phyloP scores from a whole-genome alignment of 2,888 invertebrate genomes.

The Nymphalis urticae region DNA sequence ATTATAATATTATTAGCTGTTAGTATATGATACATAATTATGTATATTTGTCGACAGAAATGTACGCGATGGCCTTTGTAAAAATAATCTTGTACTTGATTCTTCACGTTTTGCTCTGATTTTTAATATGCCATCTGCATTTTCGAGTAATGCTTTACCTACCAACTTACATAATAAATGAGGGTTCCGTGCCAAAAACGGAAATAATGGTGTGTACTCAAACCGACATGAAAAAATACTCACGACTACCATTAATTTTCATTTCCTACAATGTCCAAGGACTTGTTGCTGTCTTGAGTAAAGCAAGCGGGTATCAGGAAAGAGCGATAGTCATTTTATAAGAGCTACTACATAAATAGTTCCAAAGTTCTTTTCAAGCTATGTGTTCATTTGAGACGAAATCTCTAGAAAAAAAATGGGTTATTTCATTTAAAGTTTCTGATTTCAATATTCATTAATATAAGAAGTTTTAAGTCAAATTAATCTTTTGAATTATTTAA shows the following conservation, averaged over 20 bases:
- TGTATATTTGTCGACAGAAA: too few species aligned
- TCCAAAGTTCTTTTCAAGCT: slow-evolving; percentile 17
- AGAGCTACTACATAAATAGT: slow-evolving; percentile 36
- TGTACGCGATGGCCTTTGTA: not conserved
- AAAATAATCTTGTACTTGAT: slow-evolving; percentile 1
- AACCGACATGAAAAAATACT: slow-evolving; percentile 81
- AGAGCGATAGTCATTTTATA: slow-evolving; percentile 40
- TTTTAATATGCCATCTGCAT: slow-evolving; percentile 60
- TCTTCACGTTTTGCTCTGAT: slow-evolving; percentile 23
- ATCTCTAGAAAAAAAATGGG: slow-evolving; percentile 10
- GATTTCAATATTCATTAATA: too few species aligned
- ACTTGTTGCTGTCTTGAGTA: slow-evolving; percentile 73
- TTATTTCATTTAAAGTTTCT: not conserved
- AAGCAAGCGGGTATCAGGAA: slow-evolving; percentile 47
- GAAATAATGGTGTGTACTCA: slow-evolving; percentile 79
- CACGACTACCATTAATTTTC: slow-evolving; percentile 77
- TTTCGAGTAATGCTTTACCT: slow-evolving; percentile 59
- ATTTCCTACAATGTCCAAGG: slow-evolving; percentile 72
- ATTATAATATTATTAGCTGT: too few species aligned
- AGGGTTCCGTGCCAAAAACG: slow-evolving; percentile 73
- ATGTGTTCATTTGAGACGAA: slow-evolving; percentile 1
- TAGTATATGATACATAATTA: too few species aligned
- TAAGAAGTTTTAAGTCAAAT: too few species aligned
- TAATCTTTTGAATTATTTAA: too few species aligned
- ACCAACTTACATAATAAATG: slow-evolving; percentile 77